Base-by-base conservation (phyloP, 2,888 invertebrate species). In the Nebria salina region DNA sequence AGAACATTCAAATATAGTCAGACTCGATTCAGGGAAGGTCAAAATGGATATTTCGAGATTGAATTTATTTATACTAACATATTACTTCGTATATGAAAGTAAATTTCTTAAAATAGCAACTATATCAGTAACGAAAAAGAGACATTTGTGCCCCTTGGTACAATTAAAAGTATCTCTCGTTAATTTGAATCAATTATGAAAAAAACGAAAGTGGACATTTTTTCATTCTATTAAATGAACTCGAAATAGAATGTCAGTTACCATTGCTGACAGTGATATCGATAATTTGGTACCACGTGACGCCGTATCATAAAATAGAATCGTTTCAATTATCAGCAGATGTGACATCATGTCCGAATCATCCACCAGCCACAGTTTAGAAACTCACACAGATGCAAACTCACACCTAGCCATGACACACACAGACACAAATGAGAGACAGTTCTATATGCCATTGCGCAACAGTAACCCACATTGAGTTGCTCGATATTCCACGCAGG, bases 391-490 rank as follows among this genome's bases (percentile, higher is more conserved):
- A 42, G 43, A 13, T 68, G 13, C 68, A 25, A 25, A 8, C 26
- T 42, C 41, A 42, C 34, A 34, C 73, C 9, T 15, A 15, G 34
- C 34, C 43, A 13, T 15, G n/a, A 34, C n/a, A n/a, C n/a, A 41
- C 73, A 73, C n/a, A 3, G 42, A 13, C 7, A 42, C 73, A 34
- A 9, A 20, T 34, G 68, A 68, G 25, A 15, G 68, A 25, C 15
- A 68, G 68, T 68, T 68, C 25, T 13, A 68, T 68, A 43, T 41
- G 34, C 66, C 76, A 76, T 34, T 76, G 65, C 65, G 65, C 76
- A 76, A 65, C 76, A 76, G 65, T 76, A 76, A 76, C 76, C 76
- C 76, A 76, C 65, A 76, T 76, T 34, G 76, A 76, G n/a, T 65
- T 76, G 76, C 65, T 76, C 76, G 76, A 76, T 76, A 76, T 76